Conservation (phyloP, 1,140 invertebrate genomes). For the Andricus grossulariae region DNA sequence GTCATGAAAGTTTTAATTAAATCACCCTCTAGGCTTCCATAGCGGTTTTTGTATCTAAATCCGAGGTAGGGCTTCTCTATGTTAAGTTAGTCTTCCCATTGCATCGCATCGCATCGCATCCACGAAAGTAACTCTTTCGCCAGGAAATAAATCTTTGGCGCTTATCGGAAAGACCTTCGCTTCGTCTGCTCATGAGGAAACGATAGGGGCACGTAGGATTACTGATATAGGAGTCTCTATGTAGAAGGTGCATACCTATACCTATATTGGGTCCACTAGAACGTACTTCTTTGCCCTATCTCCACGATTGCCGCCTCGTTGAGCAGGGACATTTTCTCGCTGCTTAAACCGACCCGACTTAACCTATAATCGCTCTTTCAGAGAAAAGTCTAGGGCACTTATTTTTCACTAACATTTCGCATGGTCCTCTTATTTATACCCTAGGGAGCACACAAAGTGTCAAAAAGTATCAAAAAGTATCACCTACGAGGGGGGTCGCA, state of each 20-base stretch:
- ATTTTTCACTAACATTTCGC: too few relatives aligned
- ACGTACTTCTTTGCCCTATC: conserved; percentile 14
- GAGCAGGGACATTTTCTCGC: conserved; percentile 29
- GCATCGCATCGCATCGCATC: not conserved
- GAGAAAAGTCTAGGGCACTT: not conserved
- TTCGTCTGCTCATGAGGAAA: conserved; percentile 25
- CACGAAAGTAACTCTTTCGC: conserved; percentile 13
- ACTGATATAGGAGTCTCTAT: conserved; percentile 13
- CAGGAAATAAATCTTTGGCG: conserved; percentile 11
- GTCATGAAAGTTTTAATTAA: too few relatives aligned
- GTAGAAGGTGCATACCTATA: not conserved
- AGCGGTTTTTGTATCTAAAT: not conserved
- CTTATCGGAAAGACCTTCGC: conserved; percentile 23
- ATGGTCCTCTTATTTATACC: too few relatives aligned
- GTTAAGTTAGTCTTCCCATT: not conserved
- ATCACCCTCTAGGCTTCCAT: too few relatives aligned
- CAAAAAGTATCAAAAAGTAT: too few relatives aligned
- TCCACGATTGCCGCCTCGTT: conserved; percentile 29
- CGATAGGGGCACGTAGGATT: conserved; percentile 28
- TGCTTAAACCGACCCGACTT: conserved; percentile 30
- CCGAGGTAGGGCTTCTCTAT: not conserved
- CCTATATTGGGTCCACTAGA: too few relatives aligned
- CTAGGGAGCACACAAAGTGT: too few relatives aligned
- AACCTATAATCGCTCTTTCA: conserved; percentile 29
- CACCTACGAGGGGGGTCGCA: too few relatives aligned